These are phyloP conservation scores for Ornithoptera priamus DNA, from an alignment of 2,888 invertebrate genomes.

Conservation along the genomic window DNA sequence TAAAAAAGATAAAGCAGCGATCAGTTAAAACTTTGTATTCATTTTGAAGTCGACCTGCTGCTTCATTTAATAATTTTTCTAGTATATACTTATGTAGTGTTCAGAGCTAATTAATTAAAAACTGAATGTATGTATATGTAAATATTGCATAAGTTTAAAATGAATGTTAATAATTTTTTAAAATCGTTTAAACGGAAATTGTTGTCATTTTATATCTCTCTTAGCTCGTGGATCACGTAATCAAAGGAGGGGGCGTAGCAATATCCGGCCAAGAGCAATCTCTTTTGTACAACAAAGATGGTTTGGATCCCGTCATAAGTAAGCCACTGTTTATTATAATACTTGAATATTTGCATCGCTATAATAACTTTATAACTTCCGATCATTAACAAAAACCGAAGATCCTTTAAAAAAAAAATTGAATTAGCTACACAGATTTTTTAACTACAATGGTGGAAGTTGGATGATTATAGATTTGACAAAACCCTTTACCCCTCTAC, in stretches of 20 bases:
- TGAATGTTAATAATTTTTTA: too few species aligned
- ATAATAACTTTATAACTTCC: too few species aligned
- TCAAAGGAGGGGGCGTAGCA: slow-evolving; percentile 87
- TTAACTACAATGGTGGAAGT: too few species aligned
- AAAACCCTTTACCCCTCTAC: too few species aligned
- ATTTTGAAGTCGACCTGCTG: neutral
- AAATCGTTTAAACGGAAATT: neutral
- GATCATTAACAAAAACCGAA: too few species aligned
- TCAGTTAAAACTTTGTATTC: neutral
- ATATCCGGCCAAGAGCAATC: slow-evolving; percentile 88
- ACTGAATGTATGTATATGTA: too few species aligned
- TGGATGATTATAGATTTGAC: too few species aligned
- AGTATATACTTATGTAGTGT: too few species aligned
- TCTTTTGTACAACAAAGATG: slow-evolving; percentile 56
- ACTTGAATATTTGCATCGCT: neutral
- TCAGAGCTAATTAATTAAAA: too few species aligned
- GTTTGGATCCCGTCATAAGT: slow-evolving; percentile 54
- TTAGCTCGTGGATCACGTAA: slow-evolving; percentile 88
- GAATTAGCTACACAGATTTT: too few species aligned
- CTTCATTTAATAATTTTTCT: neutral
- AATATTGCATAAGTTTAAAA: neutral
- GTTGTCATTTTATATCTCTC: slow-evolving; percentile 36
- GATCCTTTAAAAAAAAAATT: too few species aligned
- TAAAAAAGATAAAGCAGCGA: neutral
- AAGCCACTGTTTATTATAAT: slow-evolving; percentile 35